A percentile compares a stretch with the other conserved stretches of the same genome.
These are phyloP conservation scores for Siderastrea siderea DNA, from an alignment of 92 coral and sea anemone genomes.

Conservation along the genomic window DNA sequence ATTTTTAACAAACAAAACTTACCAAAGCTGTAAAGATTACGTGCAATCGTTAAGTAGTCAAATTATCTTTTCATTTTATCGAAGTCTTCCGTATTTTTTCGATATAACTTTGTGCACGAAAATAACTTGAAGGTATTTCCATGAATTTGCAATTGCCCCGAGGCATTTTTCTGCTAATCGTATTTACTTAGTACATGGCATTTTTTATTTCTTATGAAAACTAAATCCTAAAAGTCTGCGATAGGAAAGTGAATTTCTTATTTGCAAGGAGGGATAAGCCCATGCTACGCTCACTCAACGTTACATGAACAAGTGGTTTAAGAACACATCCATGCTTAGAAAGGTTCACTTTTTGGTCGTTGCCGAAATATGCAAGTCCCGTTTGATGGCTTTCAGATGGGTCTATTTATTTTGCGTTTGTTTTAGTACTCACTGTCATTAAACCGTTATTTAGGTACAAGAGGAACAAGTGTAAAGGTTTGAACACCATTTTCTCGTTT, in stretches of 20 bases:
- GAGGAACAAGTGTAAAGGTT: background rate
- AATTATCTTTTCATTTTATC: background rate
- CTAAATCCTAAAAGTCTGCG: background rate
- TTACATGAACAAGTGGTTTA: background rate
- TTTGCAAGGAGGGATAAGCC: background rate
- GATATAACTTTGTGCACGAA: background rate
- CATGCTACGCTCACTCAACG: background rate
- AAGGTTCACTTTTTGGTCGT: background rate
- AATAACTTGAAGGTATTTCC: background rate
- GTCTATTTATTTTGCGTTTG: conserved; percentile 4
- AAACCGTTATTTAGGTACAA: background rate
- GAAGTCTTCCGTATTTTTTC: background rate
- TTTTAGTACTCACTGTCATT: background rate
- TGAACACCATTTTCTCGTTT: background rate
- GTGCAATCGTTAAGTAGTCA: background rate
- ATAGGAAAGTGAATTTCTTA: background rate
- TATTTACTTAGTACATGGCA: background rate
- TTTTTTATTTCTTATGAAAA: background rate
- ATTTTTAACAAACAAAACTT: background rate
- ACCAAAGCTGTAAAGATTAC: background rate
- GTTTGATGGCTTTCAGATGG: conserved; percentile 48
- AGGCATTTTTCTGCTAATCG: conserved; percentile 11
- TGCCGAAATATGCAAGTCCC: conserved; percentile 6
- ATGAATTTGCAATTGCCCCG: background rate
- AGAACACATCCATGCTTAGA: background rate